phyloP scores from a whole-genome alignment of 2,888 invertebrate species.

The Antitype chi region DNA sequence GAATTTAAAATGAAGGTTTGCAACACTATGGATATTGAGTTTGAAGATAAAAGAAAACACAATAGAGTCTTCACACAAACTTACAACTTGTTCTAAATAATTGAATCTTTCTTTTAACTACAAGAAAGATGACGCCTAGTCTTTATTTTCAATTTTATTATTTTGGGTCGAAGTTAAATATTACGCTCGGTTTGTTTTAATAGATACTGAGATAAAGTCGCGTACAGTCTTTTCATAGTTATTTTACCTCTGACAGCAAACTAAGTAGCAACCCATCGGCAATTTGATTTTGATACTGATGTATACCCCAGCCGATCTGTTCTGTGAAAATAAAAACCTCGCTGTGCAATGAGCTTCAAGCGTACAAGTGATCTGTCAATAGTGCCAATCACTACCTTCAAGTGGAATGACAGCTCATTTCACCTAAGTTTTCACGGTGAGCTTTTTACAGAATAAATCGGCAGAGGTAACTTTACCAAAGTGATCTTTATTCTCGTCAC shows the following conservation, averaged over 20 bases:
- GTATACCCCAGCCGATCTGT: neutral
- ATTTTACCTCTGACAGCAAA: neutral
- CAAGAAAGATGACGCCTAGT: neutral
- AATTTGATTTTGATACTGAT: neutral
- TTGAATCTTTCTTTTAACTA: too few species aligned
- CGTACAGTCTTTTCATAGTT: neutral
- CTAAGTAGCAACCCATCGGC: neutral
- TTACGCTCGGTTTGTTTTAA: neutral
- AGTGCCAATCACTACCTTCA: too few species aligned
- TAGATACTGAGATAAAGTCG: neutral
- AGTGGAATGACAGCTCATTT: too few species aligned
- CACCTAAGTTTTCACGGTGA: too few species aligned
- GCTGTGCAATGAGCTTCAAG: neutral
- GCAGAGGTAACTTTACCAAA: too few species aligned
- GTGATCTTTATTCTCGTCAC: too few species aligned
- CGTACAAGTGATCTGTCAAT: too few species aligned
- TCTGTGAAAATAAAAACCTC: neutral
- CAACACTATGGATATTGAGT: slow-evolving; percentile 2
- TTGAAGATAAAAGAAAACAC: neutral
- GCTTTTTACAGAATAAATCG: too few species aligned
- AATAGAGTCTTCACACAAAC: neutral
- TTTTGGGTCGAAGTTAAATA: neutral
- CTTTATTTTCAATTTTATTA: neutral
- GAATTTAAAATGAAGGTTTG: slow-evolving; percentile 43
- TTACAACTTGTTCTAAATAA: too few species aligned